Conservation (phyloP, 2,888 invertebrate species). For the Caenorhabditis sulstoni region DNA sequence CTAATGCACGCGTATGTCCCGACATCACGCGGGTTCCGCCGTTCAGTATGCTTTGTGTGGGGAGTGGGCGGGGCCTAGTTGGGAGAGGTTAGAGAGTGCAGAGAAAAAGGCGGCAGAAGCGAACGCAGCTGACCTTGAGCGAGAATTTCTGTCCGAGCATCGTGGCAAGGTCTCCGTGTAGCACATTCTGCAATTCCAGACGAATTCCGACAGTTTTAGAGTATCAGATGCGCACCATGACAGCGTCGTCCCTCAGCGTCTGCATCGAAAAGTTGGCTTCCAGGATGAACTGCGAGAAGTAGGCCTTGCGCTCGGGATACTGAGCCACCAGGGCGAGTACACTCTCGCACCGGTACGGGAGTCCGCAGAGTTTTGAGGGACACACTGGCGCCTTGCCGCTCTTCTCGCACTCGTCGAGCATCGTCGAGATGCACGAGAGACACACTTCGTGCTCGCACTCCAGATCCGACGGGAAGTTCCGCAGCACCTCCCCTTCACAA, state of each 20-base stretch:
- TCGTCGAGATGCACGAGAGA: conserved; percentile 63
- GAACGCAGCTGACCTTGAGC: conserved; percentile 21
- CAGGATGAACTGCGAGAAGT: conserved; percentile 71
- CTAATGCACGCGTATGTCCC: background rate
- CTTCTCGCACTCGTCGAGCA: conserved; percentile 67
- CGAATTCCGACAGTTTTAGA: background rate
- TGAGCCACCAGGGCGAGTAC: conserved; percentile 68
- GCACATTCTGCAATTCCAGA: conserved; percentile 18
- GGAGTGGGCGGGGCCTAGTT: no score
- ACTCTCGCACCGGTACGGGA: conserved; percentile 71
- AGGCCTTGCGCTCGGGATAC: conserved; percentile 68
- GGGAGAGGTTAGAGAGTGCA: no score
- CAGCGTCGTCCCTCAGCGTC: conserved; percentile 67
- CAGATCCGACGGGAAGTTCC: conserved; percentile 73
- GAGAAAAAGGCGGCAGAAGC: no score
- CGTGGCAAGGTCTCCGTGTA: conserved; percentile 24
- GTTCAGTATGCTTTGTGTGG: background rate
- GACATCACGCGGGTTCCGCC: conserved; percentile 30
- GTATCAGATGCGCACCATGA: conserved; percentile 28
- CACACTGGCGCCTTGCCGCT: conserved; percentile 66
- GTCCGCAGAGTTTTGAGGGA: conserved; percentile 68
- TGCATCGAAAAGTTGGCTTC: conserved; percentile 70
- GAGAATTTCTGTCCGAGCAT: conserved; percentile 35
- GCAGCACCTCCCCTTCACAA: conserved; percentile 71
- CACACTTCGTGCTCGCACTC: conserved; percentile 76